Conservation (phyloP, 2,888 invertebrate species). For the Aphidius colemani region DNA sequence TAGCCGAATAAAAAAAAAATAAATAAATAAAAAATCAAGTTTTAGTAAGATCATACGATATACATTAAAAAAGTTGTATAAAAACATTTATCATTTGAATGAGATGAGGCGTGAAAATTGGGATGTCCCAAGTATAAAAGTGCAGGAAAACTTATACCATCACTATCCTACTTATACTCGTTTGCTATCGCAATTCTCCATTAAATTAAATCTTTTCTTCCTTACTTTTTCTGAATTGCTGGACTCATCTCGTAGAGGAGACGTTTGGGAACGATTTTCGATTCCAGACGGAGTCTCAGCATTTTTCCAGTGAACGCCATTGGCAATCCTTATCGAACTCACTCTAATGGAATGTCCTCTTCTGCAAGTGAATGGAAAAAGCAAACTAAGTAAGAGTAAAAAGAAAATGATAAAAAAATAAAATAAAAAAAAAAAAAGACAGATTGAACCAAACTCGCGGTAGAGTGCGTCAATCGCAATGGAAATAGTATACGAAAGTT, state of each 20-base stretch:
- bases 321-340: slow-evolving; percentile 32
- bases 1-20: too few relatives aligned
- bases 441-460: slow-evolving; percentile 8
- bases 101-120: background rate
- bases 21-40: too few relatives aligned
- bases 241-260: slow-evolving; percentile 35
- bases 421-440: background rate
- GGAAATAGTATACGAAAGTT: slow-evolving; percentile 7
- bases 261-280: slow-evolving; percentile 35
- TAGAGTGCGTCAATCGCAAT: slow-evolving; percentile 6
- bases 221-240: slow-evolving; percentile 22
- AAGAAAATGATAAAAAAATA: slow-evolving; percentile 12
- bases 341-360: slow-evolving; percentile 32
- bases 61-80: background rate
- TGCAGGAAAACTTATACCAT: background rate
- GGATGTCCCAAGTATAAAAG: background rate
- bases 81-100: background rate
- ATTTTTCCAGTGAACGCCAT: slow-evolving; percentile 27
- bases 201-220: slow-evolving; percentile 38
- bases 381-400: slow-evolving; percentile 18
- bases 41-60: background rate
- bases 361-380: slow-evolving; percentile 16
- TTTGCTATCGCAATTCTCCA: slow-evolving; percentile 29
- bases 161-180: slow-evolving; percentile 4
- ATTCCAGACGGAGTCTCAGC: slow-evolving; percentile 27